Evolutionary conservation across 37 sponge, comb jelly and placozoan genomes (phyloP), one percentile per base, ranked within the genome.

Genomic region (Diacarnus erythraeanus): DNA sequence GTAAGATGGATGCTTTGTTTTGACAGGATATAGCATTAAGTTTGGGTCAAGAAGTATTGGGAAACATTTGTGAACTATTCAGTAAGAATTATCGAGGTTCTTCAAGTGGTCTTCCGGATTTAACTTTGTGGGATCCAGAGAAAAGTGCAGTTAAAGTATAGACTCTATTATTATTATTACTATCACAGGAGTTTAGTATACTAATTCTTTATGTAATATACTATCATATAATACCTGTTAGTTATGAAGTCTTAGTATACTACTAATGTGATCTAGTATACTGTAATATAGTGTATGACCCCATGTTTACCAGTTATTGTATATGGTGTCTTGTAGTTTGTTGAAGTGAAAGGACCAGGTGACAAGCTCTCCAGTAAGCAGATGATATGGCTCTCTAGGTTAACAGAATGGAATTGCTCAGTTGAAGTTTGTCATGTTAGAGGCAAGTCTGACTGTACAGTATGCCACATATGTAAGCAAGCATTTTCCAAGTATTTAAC

Each of bases 291-390:
- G 37, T 35, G 22, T 69, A 27, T 4, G 9, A 27, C 8, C 41
- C 22, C 21, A 37, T 33, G 8, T 35, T 69, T 37, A 69, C 38
- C 36, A 33, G 9, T 18, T 34, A 10, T 15, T 18, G 4, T 17
- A 38, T 34, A 37, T 69, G 37, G 20, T 34, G 37, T 15, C 71
- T 44, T 22, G n/a, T 42, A 93, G 94, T 93, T 93, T 81, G 94
- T 86, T 12, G 94, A 93, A 57, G 94, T 93, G 56, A 93, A 93
- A 38, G 90, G 94, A 22, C 94, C 94, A 0, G 71, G 72, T 26
- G 94, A 93, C 34, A 64, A 86, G 27, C 87, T 93, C 8, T 93
- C 94, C 10, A 26, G 74, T 20, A 93, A 89, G 76, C 94, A 93
- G 66, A 41, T 77, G 17, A 39, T 93, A 2, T 93, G 94, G 94